Evolutionary conservation across 2,113 vertebrate species (phyloP).

Genomic region (Ciconia stormi): DNA sequence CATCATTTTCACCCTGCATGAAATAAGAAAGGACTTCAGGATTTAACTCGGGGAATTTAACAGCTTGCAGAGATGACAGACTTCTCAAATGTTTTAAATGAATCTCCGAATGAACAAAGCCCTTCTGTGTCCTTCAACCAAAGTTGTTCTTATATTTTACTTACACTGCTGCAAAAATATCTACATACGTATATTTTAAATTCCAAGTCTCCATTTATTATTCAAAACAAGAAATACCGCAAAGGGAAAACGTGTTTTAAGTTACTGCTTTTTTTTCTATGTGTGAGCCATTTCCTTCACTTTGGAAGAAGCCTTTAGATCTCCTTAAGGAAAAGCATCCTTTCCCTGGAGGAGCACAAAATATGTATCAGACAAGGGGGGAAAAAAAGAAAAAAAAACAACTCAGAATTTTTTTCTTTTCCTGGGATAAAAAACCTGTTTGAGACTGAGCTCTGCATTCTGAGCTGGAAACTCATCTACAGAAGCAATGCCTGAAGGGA

Average conservation of each 20-base stretch:
- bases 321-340: background rate
- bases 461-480: background rate
- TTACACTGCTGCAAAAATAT: background rate
- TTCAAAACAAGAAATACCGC: background rate
- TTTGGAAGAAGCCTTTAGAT: background rate
- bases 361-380: fast-evolving
- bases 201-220: background rate
- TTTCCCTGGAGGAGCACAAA: background rate
- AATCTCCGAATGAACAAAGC: background rate
- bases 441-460: background rate
- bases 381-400: fast-evolving
- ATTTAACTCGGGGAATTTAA: slow-evolving; percentile 16
- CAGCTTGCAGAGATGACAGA: slow-evolving; percentile 36
- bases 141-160: background rate
- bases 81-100: slow-evolving; percentile 31
- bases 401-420: background rate
- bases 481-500: background rate
- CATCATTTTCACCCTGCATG: background rate
- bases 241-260: background rate
- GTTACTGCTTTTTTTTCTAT: background rate
- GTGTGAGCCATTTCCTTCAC: background rate
- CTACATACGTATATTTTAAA: background rate
- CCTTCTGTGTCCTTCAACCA: slow-evolving; percentile 35
- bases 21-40: slow-evolving; percentile 28
- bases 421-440: background rate